Evolutionary conservation across 1,140 invertebrate species (phyloP), one percentile per base, ranked within the genome.

Genomic region (Drosophila albomicans): DNA sequence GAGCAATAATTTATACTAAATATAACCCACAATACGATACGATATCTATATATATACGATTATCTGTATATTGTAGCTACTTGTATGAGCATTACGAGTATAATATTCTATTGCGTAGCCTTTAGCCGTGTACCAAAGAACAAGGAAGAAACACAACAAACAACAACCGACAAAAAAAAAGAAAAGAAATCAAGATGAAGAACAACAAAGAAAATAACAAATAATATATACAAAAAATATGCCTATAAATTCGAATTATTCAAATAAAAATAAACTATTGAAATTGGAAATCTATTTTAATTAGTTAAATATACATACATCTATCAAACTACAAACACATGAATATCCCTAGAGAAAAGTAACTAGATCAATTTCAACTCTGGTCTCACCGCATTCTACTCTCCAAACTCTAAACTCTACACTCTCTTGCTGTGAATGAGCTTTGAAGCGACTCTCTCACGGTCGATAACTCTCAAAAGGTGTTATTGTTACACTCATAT

Each of bases 71-170:
- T 82, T 77, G 56, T 79, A 75, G 71, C 77, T 71, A 78, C 73
- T 76, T 78, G 65, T 68, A 76, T 75, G 72, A 69, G 56, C 48
- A 81, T 81, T 76, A 81, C 45, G 30, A 69, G 56, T 61, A 69
- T 48, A 54, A 69, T 48, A 54, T 46, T 43, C 86, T 86, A 86
- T 80, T 82, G 79, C 82, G 72, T 86, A 87, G 82, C 82, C 82
- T 79, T 88, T 88, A 88, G 85, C 70, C 80, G 77, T 88, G 84
- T 87, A 87, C 84, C 84, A 88, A 89, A 87, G 77, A 82, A 75
- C 56, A 81, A 78, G 30, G 7, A 38, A 10, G 6, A 54, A 68
- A 72, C 52, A 63, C 28, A 64, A 43, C 41, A 20, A 43, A 13
- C 41, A 43, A 43, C 41, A 43, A 43, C 7, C 38, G 10, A 41